Base-by-base conservation (phyloP, 2,113 vertebrate genomes). In the Hippocampus zosterae region DNA sequence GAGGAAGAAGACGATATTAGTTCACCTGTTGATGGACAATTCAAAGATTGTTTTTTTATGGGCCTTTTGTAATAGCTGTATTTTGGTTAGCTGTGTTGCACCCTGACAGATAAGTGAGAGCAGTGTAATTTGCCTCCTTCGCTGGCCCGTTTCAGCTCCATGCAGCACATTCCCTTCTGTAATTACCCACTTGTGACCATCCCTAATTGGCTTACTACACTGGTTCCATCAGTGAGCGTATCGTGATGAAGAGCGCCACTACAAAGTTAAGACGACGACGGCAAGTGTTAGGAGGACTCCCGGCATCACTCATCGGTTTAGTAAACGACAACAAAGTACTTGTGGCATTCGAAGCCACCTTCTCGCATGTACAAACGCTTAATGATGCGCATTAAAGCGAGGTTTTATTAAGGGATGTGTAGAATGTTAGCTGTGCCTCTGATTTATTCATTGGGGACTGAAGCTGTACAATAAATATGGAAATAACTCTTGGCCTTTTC, bases 401-500 rank as follows among this genome's bases (percentile, higher is more conserved):
- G 80, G 76, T 87, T 81, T 82, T 87, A 85, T 85, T 72, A 85
- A 65, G 68, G 85, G 83, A 83, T 81, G 76, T 81, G 79, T 73
- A 74, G 75, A 82, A 81, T 66, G 88, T 86, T 88, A 82, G 83
- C 81, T 72, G 64, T 19, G 71, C 80, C 76, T 87, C 77, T 91
- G 87, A 87, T 90, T 89, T 88, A 87, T 88, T 86, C 77, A 84
- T 78, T 65, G 56, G 75, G 75, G 72, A 69, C 62, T 64, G 72
- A 68, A 80, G 80, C 81, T 48, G 83, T 70, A 80, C 84, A 82
- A 87, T 87, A 87, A 88, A 85, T 88, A 88, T 88, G 87, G 84
- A 85, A 89, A 88, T 88, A 81, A 77, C 73, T 82, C 65, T 40
- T 84, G 81, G 81, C 81, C 88, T 86, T 86, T 89, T 62, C 76